Conservation (phyloP, 2,888 invertebrate species). For the Leucoma salicis region DNA sequence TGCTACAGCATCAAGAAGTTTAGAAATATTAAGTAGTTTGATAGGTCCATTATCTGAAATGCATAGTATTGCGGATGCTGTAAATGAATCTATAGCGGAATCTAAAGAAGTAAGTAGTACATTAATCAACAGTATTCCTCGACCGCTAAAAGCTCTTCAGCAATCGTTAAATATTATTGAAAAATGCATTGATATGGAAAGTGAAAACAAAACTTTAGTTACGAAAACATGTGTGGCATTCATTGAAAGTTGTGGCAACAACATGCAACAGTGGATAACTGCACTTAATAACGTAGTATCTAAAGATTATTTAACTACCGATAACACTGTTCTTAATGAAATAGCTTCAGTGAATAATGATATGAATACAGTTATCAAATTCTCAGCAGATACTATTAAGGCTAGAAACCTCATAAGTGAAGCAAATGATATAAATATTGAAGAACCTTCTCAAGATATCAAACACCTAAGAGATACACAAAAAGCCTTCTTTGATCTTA, state of each 20-base stretch:
- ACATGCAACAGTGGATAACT: conserved; percentile 79
- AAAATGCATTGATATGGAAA: conserved; percentile 86
- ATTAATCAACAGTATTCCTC: conserved; percentile 80
- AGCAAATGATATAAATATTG: conserved; percentile 56
- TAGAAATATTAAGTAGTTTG: conserved; percentile 84
- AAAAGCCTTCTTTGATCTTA: conserved; percentile 66
- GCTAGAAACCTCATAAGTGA: conserved; percentile 61
- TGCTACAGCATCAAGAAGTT: conserved; percentile 84
- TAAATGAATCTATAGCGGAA: conserved; percentile 66
- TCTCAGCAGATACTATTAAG: conserved; percentile 79
- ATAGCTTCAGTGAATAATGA: conserved; percentile 72
- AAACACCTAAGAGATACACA: conserved; percentile 68
- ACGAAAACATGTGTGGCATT: conserved; percentile 86
- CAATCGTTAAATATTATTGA: conserved; percentile 85
- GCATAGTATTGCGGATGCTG: conserved; percentile 81
- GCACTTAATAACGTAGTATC: conserved; percentile 69
- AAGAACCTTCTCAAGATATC: conserved; percentile 51
- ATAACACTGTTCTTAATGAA: conserved; percentile 62
- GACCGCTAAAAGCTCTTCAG: conserved; percentile 84
- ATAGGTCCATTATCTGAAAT: conserved; percentile 84
- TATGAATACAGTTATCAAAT: conserved; percentile 72
- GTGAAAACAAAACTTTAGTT: conserved; percentile 85
- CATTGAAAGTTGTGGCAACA: conserved; percentile 81
- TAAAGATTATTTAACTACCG: conserved; percentile 63
- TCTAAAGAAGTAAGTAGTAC: conserved; percentile 67